These are phyloP conservation scores for Echinops telfairi DNA, from an alignment of 2,113 vertebrate genomes.

Conservation along the genomic window DNA sequence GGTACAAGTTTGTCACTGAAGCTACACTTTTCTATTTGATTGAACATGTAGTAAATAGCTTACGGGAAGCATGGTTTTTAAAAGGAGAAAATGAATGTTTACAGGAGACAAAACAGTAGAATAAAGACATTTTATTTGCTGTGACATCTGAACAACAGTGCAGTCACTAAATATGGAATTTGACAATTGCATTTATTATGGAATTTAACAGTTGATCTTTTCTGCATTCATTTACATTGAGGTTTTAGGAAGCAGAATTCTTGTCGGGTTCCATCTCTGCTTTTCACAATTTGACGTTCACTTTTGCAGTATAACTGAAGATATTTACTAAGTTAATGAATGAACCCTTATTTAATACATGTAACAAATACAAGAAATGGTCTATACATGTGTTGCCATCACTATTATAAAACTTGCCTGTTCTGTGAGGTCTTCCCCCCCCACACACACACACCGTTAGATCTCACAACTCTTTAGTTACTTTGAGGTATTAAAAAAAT, in stretches of 20 bases:
- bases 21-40: neutral
- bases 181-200: neutral
- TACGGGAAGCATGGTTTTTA: slow-evolving; percentile 11
- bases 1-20: neutral
- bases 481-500: neutral
- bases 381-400: neutral
- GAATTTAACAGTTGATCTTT: neutral
- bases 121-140: slow-evolving; percentile 11
- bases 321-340: slow-evolving; percentile 17
- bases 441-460: too few relatives aligned
- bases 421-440: neutral
- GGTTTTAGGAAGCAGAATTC: neutral
- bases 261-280: neutral
- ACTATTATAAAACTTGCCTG: neutral
- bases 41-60: slow-evolving; percentile 4
- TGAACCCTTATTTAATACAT: neutral
- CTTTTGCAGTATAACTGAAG: neutral
- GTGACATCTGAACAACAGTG: slow-evolving; percentile 2
- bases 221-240: neutral
- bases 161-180: neutral
- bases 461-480: neutral
- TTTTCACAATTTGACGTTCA: slow-evolving; percentile 27
- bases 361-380: neutral
- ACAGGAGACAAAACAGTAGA: neutral
- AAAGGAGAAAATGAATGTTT: neutral